These are phyloP conservation scores for Drosophila micromelanica DNA, from an alignment of 1,140 invertebrate species.

Conservation along the genomic window DNA sequence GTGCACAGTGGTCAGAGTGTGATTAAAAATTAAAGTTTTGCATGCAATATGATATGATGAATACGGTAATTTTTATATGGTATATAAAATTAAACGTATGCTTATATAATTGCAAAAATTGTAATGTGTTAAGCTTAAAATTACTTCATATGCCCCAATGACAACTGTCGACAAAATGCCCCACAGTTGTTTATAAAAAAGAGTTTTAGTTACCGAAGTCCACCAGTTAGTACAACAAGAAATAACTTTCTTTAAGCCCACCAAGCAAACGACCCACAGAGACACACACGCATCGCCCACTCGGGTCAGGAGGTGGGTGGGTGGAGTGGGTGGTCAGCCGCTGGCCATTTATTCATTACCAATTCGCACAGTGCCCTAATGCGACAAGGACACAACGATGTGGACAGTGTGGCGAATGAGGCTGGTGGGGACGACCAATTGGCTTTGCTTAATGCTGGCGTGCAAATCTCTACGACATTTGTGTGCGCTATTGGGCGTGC, in stretches of 20 bases:
- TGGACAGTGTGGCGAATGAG: constrained; percentile 4
- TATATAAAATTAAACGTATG: no score
- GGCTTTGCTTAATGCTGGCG: constrained; percentile 76
- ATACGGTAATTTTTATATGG: background rate
- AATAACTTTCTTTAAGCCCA: constrained; percentile 40
- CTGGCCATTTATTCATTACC: constrained; percentile 74
- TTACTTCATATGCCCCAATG: no score
- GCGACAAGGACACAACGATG: constrained; percentile 45
- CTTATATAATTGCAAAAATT: no score
- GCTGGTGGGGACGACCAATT: constrained; percentile 58
- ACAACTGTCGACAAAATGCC: constrained; percentile 7
- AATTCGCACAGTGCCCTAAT: constrained; percentile 63
- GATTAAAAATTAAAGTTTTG: background rate
- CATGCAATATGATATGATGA: background rate
- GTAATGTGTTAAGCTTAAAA: no score
- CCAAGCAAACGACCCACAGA: constrained; percentile 27
- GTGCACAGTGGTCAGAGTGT: constrained; percentile 45
- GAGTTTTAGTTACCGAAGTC: constrained; percentile 58
- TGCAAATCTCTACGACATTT: constrained; percentile 76
- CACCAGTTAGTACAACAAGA: constrained; percentile 49
- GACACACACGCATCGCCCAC: constrained; percentile 12
- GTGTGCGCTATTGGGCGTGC: constrained; percentile 37
- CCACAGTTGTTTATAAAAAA: constrained; percentile 7
- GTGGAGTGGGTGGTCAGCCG: constrained; percentile 35
- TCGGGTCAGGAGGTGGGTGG: constrained; percentile 12